A percentile compares a stretch with the other conserved stretches of the same genome.
These are phyloP conservation scores for Pseudolaguvia tuberculata DNA, from an alignment of 2,113 vertebrate species.

Conservation along the genomic window DNA sequence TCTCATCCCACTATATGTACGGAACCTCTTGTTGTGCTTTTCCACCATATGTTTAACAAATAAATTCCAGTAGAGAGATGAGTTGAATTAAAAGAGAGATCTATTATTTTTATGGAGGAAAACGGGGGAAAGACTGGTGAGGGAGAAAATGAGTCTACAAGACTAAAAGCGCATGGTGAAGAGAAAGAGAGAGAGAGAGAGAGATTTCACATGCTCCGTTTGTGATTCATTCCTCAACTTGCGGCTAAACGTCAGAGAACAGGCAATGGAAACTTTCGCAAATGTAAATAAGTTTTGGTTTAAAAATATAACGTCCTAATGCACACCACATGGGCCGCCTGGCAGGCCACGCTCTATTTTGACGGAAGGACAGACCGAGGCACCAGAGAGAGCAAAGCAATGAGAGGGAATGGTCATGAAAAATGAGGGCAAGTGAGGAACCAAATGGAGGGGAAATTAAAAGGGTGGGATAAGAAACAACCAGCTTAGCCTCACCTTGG, in stretches of 20 bases:
- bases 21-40: conserved; percentile 41
- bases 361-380: conserved; percentile 61
- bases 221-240: conserved; percentile 73
- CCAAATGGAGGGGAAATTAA: neutral
- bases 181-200: conserved; percentile 42
- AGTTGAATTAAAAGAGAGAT: conserved; percentile 27
- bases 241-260: conserved; percentile 67
- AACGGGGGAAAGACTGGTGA: conserved; percentile 8
- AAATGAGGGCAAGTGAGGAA: neutral
- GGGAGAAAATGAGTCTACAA: conserved; percentile 21
- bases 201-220: conserved; percentile 65
- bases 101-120: conserved; percentile 25
- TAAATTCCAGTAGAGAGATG: conserved; percentile 33
- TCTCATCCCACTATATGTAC: neutral
- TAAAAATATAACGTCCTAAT: conserved; percentile 77
- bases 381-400: conserved; percentile 34
- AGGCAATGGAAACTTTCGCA: conserved; percentile 76
- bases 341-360: conserved; percentile 68
- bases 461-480: neutral
- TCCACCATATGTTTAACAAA: conserved; percentile 48
- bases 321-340: conserved; percentile 70
- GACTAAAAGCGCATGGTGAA: conserved; percentile 36
- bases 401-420: conserved; percentile 38
- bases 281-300: conserved; percentile 76
- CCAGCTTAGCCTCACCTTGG: conserved; percentile 74